A percentile compares a stretch with the other conserved stretches of the same genome.
Evolutionary conservation across 2,797 vertebrate genomes (phyloP).

Genomic region (Falco rusticolus): DNA sequence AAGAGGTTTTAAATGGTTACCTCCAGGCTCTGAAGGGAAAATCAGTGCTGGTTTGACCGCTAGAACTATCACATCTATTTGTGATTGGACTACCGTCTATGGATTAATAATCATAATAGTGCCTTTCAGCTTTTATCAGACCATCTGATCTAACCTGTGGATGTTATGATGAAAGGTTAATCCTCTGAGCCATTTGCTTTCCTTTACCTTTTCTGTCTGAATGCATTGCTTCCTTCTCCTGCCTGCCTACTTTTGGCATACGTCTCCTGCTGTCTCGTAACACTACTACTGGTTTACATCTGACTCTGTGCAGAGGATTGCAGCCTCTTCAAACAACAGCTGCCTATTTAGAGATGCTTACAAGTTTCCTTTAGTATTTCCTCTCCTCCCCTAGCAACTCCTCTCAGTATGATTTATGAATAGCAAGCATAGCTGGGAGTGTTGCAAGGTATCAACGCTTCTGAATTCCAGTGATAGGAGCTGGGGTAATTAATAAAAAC

Average conservation of each 20-base stretch:
- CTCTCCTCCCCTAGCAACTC: slow-evolving; percentile 13
- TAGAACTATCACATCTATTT: not conserved
- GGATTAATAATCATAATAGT: not conserved
- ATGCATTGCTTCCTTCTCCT: not conserved
- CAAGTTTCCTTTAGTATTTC: slow-evolving; percentile 23
- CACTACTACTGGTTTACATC: not conserved
- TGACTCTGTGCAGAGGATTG: not conserved
- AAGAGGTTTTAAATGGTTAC: not conserved
- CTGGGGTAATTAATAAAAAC: slow-evolving; percentile 61
- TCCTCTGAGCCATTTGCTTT: not conserved
- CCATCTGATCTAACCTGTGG: not conserved
- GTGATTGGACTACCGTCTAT: not conserved
- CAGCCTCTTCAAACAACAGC: not conserved
- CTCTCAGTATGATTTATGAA: slow-evolving; percentile 66
- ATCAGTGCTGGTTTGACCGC: not conserved
- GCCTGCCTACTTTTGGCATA: not conserved
- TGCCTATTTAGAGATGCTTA: slow-evolving; percentile 27
- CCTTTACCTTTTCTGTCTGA: not conserved
- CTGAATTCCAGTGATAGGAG: slow-evolving; percentile 59
- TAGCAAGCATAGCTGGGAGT: slow-evolving; percentile 50
- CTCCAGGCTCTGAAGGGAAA: not conserved
- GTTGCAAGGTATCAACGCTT: slow-evolving; percentile 13
- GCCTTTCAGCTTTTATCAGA: not conserved
- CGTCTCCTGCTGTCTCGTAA: not conserved
- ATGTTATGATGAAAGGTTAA: slow-evolving; percentile 1